phyloP scores from a whole-genome alignment of 2,113 vertebrate genomes.

The Bujurquina vittata region DNA sequence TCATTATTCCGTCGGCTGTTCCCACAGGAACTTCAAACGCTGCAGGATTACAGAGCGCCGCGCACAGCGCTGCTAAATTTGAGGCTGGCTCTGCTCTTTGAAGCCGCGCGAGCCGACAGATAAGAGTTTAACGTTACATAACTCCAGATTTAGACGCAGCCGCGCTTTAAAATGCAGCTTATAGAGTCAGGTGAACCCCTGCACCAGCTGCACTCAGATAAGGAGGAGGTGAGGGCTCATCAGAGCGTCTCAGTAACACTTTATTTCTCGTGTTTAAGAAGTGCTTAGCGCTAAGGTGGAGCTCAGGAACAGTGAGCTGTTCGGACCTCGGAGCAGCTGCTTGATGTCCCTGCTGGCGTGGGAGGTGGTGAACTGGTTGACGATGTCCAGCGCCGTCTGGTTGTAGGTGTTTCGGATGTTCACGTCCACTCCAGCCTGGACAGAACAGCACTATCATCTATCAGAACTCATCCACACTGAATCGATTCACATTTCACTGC shows the following conservation, averaged over 20 bases:
- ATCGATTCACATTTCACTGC: no score
- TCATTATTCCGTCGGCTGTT: conserved; percentile 52
- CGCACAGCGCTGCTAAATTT: background rate
- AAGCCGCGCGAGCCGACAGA: conserved; percentile 26
- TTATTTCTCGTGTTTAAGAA: background rate
- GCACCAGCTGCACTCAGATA: background rate
- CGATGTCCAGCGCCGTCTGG: conserved; percentile 97
- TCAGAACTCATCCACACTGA: background rate
- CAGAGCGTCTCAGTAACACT: background rate
- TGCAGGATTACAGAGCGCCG: conserved; percentile 49
- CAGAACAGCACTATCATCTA: background rate
- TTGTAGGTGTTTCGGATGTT: conserved; percentile 97
- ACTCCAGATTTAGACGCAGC: conserved; percentile 34
- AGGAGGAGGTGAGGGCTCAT: background rate
- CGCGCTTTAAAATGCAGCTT: conserved; percentile 30
- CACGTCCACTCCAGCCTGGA: conserved; percentile 90
- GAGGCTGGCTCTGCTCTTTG: conserved; percentile 20
- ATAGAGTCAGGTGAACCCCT: background rate
- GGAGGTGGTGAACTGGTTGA: conserved; percentile 98
- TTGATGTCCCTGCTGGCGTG: conserved; percentile 98
- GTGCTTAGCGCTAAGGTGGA: background rate
- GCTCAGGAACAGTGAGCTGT: background rate
- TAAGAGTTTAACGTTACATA: conserved; percentile 36
- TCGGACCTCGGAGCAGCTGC: conserved; percentile 91
- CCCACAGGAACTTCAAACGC: conserved; percentile 55